These are phyloP conservation scores for Arothron firmamentum DNA, from an alignment of 2,113 vertebrate species.

Conservation along the genomic window DNA sequence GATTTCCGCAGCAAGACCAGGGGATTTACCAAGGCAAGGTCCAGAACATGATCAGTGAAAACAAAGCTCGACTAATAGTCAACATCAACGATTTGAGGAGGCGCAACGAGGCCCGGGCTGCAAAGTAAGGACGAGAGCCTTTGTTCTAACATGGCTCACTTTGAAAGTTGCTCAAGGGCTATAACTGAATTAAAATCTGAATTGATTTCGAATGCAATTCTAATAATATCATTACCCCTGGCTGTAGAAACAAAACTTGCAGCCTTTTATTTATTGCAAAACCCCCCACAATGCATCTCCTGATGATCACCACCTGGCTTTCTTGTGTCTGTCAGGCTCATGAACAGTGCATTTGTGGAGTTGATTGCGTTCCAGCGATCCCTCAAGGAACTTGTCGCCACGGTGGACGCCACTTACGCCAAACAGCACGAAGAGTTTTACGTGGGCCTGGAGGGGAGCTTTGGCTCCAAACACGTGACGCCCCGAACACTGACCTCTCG, in stretches of 20 bases:
- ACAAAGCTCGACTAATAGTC: constrained; percentile 84
- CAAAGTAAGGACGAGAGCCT: constrained; percentile 69
- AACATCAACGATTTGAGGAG: constrained; percentile 92
- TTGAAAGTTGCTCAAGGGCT: too few relatives aligned
- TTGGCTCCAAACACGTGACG: constrained; percentile 89
- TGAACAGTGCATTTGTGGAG: constrained; percentile 89
- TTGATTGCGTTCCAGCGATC: constrained; percentile 90
- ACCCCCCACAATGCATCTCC: not conserved
- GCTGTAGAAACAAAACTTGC: too few relatives aligned
- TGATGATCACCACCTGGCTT: not conserved
- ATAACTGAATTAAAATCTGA: too few relatives aligned
- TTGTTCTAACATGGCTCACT: not conserved
- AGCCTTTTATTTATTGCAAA: too few relatives aligned
- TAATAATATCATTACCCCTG: not conserved
- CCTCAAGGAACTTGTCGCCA: constrained; percentile 88
- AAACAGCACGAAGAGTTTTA: constrained; percentile 97
- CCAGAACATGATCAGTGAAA: constrained; percentile 92
- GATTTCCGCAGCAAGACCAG: constrained; percentile 83
- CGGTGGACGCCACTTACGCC: constrained; percentile 89
- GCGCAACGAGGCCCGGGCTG: constrained; percentile 87
- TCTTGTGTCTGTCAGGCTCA: not conserved
- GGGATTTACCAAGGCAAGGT: constrained; percentile 92
- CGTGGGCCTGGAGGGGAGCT: constrained; percentile 92
- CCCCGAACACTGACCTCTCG: constrained; percentile 88
- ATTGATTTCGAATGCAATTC: too few relatives aligned